Base-by-base conservation (phyloP, 2,888 invertebrate genomes). In the Spisula subtruncata region DNA sequence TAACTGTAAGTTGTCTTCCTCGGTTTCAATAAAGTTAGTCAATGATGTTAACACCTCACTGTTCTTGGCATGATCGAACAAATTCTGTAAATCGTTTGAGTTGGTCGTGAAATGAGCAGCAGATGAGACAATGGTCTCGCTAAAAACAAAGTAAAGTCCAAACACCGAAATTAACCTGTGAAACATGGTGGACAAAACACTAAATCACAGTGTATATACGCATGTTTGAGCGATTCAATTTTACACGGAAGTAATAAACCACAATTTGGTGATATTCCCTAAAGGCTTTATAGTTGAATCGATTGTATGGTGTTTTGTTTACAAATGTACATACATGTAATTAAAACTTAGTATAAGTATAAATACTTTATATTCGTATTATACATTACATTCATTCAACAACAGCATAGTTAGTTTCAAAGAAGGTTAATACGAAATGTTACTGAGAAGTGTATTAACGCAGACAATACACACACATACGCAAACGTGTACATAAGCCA, bases 31-130 rank as follows among this genome's bases (percentile, higher is more conserved):
- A 18, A 32, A 75, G 14, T 75, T 20, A 32, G n/a, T 18, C 12
- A 75, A 14, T 18, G 32, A 25, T 32, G 75, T 25, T 25, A 75
- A 75, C 12, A 32, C 35, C 16, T 75, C 35, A 16, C 25, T 75
- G 35, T 75, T 75, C 35, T 35, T 75, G 32, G 18, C 18, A 14
- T 35, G 16, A 25, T 75, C 75, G 12, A 75, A 20, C 16, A 32
- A 16, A 32, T 75, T 32, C 5, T 75, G 75, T 35, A 75, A 18
- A 35, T 75, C 75, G 75, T 35, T 32, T 5, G 75, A 75, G 35
- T 75, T 75, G 1, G 75, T 75, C 18, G 75, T 75, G 35, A 75
- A 35, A 75, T 75, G 75, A 32, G 75, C 75, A 14, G 35, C 12
- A 16, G 75, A 75, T 16, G 16, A 4, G 16, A 32, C 35, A 32